Evolutionary conservation across 2,888 invertebrate species (phyloP).

Genomic region (Sicus ferrugineus): DNA sequence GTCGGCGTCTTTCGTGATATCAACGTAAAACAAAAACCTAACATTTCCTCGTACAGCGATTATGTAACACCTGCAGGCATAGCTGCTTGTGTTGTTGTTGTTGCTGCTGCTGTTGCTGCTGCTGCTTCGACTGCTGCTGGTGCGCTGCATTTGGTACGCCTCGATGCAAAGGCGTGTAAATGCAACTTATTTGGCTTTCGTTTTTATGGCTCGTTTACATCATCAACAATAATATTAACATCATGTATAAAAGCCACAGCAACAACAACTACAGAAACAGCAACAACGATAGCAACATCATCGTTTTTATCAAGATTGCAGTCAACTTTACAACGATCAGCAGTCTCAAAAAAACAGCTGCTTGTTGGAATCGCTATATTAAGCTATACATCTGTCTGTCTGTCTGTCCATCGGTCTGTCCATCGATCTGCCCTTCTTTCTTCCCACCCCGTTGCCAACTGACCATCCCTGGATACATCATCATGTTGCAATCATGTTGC

Average conservation of each 20-base stretch:
- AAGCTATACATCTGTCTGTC: background rate
- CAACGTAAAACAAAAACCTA: no score
- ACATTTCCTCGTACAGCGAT: background rate
- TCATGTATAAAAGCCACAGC: background rate
- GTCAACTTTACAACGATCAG: background rate
- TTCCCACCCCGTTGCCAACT: background rate
- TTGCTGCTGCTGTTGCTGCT: background rate
- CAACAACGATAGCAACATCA: no score
- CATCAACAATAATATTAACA: background rate
- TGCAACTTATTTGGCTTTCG: background rate
- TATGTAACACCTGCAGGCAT: background rate
- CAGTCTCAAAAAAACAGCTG: no score
- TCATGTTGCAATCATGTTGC: background rate
- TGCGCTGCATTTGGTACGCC: background rate
- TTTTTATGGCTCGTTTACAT: slow-evolving; percentile 4
- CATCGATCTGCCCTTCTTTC: background rate
- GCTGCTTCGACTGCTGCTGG: background rate
- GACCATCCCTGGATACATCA: background rate
- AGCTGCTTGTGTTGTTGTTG: background rate
- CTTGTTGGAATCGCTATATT: no score
- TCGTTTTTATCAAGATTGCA: no score
- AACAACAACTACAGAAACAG: background rate
- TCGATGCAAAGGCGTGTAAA: background rate
- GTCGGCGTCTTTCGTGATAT: no score
- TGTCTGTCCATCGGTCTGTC: background rate